Conservation (phyloP, 2,797 vertebrate genomes). For the Gambusia yucatana region DNA sequence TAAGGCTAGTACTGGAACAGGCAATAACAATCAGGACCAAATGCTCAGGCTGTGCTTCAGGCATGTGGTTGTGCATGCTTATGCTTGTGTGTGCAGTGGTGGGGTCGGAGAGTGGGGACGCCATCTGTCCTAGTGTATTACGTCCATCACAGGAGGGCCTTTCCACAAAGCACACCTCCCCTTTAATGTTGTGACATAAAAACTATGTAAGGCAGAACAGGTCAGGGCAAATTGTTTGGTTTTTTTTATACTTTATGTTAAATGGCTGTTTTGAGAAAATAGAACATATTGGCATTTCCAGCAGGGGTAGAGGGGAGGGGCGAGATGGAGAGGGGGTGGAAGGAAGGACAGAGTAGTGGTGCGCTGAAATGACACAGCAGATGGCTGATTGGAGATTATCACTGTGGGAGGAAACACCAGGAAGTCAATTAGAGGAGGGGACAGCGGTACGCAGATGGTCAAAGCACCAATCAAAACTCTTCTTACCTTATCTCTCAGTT, state of each 20-base stretch:
- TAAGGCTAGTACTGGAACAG: constrained; percentile 70
- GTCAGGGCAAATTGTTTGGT: constrained; percentile 15
- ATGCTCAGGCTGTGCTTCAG: constrained; percentile 52
- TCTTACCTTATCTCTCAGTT: constrained; percentile 18
- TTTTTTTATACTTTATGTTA: constrained; percentile 28
- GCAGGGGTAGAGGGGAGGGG: constrained; percentile 25
- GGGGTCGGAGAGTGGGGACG: constrained; percentile 43
- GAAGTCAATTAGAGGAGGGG: constrained; percentile 69
- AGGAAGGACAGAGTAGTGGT: constrained; percentile 43
- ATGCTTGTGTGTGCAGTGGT: constrained; percentile 24
- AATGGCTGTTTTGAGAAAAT: constrained; percentile 35
- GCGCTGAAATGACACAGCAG: constrained; percentile 65
- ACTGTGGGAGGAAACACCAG: constrained; percentile 58
- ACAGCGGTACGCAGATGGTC: constrained; percentile 33
- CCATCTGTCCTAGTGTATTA: constrained; percentile 75
- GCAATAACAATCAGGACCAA: constrained; percentile 57
- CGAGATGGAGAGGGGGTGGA: constrained; percentile 32
- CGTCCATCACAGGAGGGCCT: constrained; percentile 63
- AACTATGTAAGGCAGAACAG: constrained; percentile 19
- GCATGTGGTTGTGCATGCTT: constrained; percentile 32
- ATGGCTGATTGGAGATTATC: constrained; percentile 78
- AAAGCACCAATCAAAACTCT: constrained; percentile 48
- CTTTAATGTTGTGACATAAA: constrained; percentile 13
- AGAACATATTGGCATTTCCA: constrained; percentile 43
- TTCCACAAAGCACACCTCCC: constrained; percentile 22